Evolutionary conservation across 2,888 invertebrate species (phyloP).

Genomic region (Hedya salicella): DNA sequence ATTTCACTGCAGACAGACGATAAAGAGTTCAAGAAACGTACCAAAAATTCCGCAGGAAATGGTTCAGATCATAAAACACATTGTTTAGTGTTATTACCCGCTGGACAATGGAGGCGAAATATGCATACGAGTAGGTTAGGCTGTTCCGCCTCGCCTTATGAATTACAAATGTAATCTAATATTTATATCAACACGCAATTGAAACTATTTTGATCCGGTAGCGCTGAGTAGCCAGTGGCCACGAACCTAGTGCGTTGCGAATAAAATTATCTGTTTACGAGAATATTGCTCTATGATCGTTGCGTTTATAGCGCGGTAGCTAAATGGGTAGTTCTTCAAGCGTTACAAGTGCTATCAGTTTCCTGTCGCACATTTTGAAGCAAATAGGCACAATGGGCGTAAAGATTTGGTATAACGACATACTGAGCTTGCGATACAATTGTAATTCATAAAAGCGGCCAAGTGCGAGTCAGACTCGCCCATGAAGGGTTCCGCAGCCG

Average conservation of each 20-base stretch:
- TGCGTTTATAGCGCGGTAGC: no score
- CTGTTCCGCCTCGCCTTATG: slow-evolving; percentile 68
- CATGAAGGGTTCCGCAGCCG: no score
- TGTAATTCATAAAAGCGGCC: no score
- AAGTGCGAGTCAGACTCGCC: no score
- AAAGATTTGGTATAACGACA: no score
- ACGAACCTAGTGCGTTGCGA: slow-evolving; percentile 53
- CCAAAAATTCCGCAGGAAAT: slow-evolving; percentile 31
- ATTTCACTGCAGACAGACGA: background rate
- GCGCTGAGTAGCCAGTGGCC: no score
- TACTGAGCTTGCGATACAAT: no score
- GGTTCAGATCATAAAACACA: slow-evolving; percentile 35
- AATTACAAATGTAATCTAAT: slow-evolving; percentile 73
- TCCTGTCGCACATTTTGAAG: no score
- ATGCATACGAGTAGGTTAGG: slow-evolving; percentile 47
- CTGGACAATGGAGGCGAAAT: slow-evolving; percentile 46
- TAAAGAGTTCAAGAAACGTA: slow-evolving; percentile 22
- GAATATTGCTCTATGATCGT: slow-evolving; percentile 20
- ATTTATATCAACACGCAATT: slow-evolving; percentile 68
- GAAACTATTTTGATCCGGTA: slow-evolving; percentile 76
- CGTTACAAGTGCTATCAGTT: no score
- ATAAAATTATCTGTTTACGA: slow-evolving; percentile 42
- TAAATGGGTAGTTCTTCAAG: no score
- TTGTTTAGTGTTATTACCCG: slow-evolving; percentile 35
- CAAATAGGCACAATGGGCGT: no score